A percentile compares a stretch with the other conserved stretches of the same genome.
These are phyloP conservation scores for Calameuta pallipes DNA, from an alignment of 2,888 invertebrate genomes.

Conservation along the genomic window DNA sequence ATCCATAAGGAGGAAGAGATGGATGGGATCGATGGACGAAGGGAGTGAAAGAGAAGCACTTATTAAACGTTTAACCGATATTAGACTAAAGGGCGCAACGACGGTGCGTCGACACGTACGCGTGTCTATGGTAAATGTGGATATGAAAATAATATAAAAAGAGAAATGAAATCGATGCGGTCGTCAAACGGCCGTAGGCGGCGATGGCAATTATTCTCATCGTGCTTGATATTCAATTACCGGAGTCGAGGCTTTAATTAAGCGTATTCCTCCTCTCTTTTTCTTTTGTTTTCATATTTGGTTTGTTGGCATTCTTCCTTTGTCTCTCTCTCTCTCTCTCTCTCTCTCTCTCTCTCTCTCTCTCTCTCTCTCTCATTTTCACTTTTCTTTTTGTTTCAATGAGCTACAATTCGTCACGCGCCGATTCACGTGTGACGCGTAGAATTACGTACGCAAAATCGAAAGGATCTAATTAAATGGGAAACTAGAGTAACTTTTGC, in stretches of 20 bases:
- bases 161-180: not conserved
- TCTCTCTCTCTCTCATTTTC: not conserved
- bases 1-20: too few relatives aligned
- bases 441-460: not conserved
- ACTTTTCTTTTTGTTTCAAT: not conserved
- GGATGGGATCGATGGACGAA: too few relatives aligned
- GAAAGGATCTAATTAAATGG: slow-evolving; percentile 19
- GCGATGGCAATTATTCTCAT: not conserved
- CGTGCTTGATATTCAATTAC: not conserved
- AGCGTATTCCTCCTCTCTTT: not conserved
- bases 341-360: not conserved
- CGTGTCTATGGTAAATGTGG: not conserved
- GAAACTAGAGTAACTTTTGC: slow-evolving; percentile 35
- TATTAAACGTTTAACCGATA: not conserved
- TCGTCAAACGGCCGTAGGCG: not conserved
- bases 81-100: not conserved
- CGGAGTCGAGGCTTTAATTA: not conserved
- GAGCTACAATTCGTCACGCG: not conserved
- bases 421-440: not conserved
- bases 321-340: too few relatives aligned
- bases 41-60: not conserved
- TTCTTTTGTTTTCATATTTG: not conserved
- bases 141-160: not conserved
- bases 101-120: too few relatives aligned
- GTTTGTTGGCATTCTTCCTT: not conserved